These are phyloP conservation scores for Lasioglossum vierecki DNA, from an alignment of 2,888 invertebrate genomes.

Conservation along the genomic window DNA sequence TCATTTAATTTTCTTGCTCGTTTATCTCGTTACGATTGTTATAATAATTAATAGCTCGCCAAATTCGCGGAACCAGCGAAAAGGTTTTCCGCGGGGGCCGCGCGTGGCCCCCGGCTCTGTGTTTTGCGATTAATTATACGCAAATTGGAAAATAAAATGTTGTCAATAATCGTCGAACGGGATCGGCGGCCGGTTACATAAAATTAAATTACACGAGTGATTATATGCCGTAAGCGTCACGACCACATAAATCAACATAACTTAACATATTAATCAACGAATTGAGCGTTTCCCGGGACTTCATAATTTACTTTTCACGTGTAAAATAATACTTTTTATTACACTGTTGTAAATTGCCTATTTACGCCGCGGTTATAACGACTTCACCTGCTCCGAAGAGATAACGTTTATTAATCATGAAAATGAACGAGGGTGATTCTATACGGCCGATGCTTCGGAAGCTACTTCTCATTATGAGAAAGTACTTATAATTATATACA, in stretches of 20 bases:
- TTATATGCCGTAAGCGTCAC: conserved; percentile 9
- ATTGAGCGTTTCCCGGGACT: conserved; percentile 11
- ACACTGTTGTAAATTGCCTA: neutral
- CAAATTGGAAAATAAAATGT: conserved; percentile 25
- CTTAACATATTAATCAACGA: conserved; percentile 28
- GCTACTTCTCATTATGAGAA: neutral
- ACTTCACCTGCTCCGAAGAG: neutral
- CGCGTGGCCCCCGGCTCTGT: neutral
- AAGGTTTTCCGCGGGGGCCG: neutral
- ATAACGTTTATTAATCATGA: conserved; percentile 15
- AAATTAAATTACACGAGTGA: conserved; percentile 22
- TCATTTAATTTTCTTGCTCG: conserved; percentile 30
- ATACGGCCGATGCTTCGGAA: neutral
- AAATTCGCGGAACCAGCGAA: conserved; percentile 6
- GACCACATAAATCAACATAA: conserved; percentile 34
- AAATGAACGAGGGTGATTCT: conserved; percentile 1
- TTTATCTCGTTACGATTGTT: conserved; percentile 18
- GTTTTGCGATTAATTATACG: conserved; percentile 4
- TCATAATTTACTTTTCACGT: conserved; percentile 27
- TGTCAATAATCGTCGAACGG: conserved; percentile 10
- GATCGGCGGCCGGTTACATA: neutral
- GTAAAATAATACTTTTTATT: conserved; percentile 10
- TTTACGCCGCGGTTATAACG: conserved; percentile 3
- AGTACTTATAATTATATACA: no score
- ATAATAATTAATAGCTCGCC: conserved; percentile 22